Percentiles rank a stretch among this genome's conserved stretches.
These are phyloP conservation scores for Drosophila virilis DNA, from an alignment of 1,140 invertebrate species.

Conservation along the genomic window DNA sequence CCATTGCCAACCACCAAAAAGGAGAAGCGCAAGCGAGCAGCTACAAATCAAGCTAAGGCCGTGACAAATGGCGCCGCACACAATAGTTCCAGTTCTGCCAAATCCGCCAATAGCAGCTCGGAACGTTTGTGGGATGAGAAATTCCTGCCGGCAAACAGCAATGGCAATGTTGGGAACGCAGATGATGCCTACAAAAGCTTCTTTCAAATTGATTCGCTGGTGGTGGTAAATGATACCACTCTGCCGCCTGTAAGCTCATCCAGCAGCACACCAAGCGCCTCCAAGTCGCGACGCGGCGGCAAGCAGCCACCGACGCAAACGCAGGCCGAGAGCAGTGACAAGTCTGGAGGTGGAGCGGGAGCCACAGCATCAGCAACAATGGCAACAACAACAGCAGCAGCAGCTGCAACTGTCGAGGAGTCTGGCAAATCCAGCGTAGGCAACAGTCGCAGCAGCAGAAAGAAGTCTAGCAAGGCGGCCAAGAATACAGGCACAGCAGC, in stretches of 20 bases:
- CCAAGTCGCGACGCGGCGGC: constrained; percentile 32
- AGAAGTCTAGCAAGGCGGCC: constrained; percentile 38
- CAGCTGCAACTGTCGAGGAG: constrained; percentile 2
- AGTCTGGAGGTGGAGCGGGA: not conserved
- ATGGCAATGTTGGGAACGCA: constrained; percentile 2
- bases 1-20: constrained; percentile 60
- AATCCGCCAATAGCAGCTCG: constrained; percentile 45
- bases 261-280: not conserved
- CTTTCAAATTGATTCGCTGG: constrained; percentile 73
- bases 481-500: not conserved
- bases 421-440: constrained; percentile 6
- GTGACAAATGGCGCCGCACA: constrained; percentile 35
- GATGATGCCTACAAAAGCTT: constrained; percentile 54
- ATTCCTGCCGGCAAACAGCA: constrained; percentile 46
- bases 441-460: constrained; percentile 34
- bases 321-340: constrained; percentile 1
- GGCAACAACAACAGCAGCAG: not conserved
- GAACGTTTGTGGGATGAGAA: constrained; percentile 79
- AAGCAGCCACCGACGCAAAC: constrained; percentile 32
- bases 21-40: constrained; percentile 49
- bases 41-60: constrained; percentile 23
- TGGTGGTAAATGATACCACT: constrained; percentile 65
- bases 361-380: not conserved
- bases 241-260: constrained; percentile 41
- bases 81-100: constrained; percentile 6